Evolutionary conservation across 2,888 invertebrate genomes (phyloP), one percentile per base, ranked within the genome.

Genomic region (Papilio demoleus): DNA sequence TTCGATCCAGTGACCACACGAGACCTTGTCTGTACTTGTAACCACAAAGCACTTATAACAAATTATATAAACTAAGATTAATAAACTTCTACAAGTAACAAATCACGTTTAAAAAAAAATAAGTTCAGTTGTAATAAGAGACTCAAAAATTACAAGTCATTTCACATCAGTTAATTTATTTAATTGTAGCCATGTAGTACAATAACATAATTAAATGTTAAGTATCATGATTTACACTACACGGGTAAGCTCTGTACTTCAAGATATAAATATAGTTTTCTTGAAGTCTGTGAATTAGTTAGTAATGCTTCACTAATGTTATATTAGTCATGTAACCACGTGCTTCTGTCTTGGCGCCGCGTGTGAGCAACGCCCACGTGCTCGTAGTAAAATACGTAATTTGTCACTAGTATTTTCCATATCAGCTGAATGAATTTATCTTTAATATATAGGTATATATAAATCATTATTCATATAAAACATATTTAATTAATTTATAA

Each of bases 371-470:
- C 73, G 67, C 71, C 77, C 82, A 82, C 76, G 80, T 77, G 80
- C 74, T 79, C 67, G 75, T 74, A 72, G 72, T 71, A 71, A 73
- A 68, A 65, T 53, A 65, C 53, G 40, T 68, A 53, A 67, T 58
- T 70, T 62, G 68, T 70, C 64, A 45, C 45, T 68, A 72, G 64
- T 50, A 64, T 70, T 64, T 70, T 50, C 64, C 66, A 62, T 70
- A 68, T 66, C 62, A 60, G 56, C 73, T 78, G 73, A 80, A 80
- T 81, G 76, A 78, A 79, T 74, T 77, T 75, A 79, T 74, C 77
- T 76, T 75, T 74, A 72, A 67, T 50, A 38, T 22, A 27, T 17
- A 19, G 42, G 56, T 34, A 31, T n/a, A n/a, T 56, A 11, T 12
- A 56, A 56, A n/a, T n/a, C n/a, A 31, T 31, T 56, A 56, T 56